Conservation (phyloP, 1,140 invertebrate genomes). For the Drosophila elegans region DNA sequence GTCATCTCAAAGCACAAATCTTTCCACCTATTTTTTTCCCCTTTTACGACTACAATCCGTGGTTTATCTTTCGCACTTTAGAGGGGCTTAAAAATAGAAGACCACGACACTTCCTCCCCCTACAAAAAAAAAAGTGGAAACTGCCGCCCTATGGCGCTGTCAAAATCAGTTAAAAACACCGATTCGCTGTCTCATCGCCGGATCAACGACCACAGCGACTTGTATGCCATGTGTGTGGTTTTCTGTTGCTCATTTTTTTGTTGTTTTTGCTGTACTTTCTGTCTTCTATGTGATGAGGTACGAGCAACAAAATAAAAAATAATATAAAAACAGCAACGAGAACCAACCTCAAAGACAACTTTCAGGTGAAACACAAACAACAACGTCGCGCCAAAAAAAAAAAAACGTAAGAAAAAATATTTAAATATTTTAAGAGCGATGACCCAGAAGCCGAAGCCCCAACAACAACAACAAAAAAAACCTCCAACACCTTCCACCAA, state of each 20-base stretch:
- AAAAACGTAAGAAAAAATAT: constrained; percentile 70
- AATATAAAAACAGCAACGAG: constrained; percentile 37
- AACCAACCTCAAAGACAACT: constrained; percentile 73
- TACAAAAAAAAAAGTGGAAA: constrained; percentile 1
- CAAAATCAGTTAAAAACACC: constrained; percentile 71
- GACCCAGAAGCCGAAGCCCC: constrained; percentile 73
- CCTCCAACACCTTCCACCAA: constrained; percentile 64
- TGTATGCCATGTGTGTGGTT: constrained; percentile 24
- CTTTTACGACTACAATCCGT: constrained; percentile 4
- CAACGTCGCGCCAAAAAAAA: constrained; percentile 35
- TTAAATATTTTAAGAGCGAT: constrained; percentile 83
- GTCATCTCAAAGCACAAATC: not conserved
- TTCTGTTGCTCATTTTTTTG: constrained; percentile 25
- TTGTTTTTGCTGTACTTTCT: constrained; percentile 42
- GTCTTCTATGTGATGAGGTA: constrained; percentile 70
- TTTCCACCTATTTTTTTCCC: constrained; percentile 19
- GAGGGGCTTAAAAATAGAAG: constrained; percentile 60
- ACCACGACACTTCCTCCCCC: constrained; percentile 35
- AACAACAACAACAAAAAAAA: constrained; percentile 50
- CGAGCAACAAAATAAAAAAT: constrained; percentile 43
- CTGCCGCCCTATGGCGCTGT: constrained; percentile 28
- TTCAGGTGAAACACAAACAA: constrained; percentile 73
- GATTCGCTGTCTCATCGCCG: constrained; percentile 61
- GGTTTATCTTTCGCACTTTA: constrained; percentile 39
- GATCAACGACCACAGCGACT: constrained; percentile 73